These are phyloP conservation scores for Amblyteles armatorius DNA, from an alignment of 2,888 invertebrate genomes.

Conservation along the genomic window DNA sequence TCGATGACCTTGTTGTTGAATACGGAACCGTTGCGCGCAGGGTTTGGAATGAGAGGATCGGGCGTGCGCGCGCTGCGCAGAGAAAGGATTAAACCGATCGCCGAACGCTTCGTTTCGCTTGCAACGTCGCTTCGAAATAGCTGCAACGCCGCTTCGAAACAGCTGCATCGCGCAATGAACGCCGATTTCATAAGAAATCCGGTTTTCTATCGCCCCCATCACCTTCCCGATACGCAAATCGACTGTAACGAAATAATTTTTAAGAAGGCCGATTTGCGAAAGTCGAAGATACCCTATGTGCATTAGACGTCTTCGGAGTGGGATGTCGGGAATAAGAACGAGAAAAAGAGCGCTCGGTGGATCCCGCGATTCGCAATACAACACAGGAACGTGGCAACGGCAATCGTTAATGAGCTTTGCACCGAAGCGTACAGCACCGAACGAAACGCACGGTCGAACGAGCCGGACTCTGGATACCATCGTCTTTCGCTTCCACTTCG, in stretches of 20 bases:
- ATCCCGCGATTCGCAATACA: background rate
- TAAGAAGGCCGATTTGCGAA: background rate
- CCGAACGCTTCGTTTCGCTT: background rate
- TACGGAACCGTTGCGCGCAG: background rate
- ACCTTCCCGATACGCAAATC: background rate
- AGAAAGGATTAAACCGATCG: conserved; percentile 31
- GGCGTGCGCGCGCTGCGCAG: background rate
- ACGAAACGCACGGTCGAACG: background rate
- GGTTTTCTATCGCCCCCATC: background rate
- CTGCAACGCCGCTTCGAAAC: conserved; percentile 38
- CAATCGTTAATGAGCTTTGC: background rate
- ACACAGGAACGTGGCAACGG: background rate
- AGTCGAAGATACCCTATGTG: background rate
- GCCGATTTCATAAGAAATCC: conserved; percentile 24
- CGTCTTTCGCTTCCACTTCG: background rate
- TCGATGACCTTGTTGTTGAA: background rate
- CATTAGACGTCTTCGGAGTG: background rate
- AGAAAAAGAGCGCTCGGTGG: background rate
- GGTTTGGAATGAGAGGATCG: conserved; percentile 9
- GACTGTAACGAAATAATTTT: background rate
- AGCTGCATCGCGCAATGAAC: conserved; percentile 29
- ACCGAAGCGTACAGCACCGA: background rate
- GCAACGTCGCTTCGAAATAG: background rate
- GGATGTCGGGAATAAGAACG: background rate
- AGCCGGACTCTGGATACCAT: background rate